Evolutionary conservation across 2,888 invertebrate genomes (phyloP), one percentile per base, ranked within the genome.

Genomic region (Eustalomyia histrio): DNA sequence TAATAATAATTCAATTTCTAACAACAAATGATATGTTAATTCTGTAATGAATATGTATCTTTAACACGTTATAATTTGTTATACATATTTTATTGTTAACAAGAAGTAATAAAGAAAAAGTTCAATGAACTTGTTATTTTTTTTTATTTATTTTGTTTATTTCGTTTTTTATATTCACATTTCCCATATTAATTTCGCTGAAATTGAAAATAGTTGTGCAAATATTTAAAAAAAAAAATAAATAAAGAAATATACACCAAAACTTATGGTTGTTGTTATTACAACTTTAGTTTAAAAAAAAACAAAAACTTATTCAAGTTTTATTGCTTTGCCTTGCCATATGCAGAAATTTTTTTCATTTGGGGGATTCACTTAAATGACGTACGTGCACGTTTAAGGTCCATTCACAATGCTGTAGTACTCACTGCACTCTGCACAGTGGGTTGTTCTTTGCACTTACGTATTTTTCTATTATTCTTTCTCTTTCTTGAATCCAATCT

Each of bases 101-200:
- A 58, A 58, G 33, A 14, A 33, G 17, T 17, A 35, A 35, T n/a
- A 60, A 35, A 39, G 14, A 5, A 39, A 39, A 14, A 60, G 60
- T 60, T 60, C 18, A 60, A 10, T 60, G 60, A 60, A 60, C 60
- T 60, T 60, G 29, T 60, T 60, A 14, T 9, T 33, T n/a, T 16
- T 35, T n/a, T 4, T 9, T n/a, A n/a, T 16, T 14, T 57, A 16
- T 12, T 29, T 29, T 29, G 7, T 29, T 14, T 35, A 10, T 35
- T 58, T 35, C 58, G 47, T 57, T 69, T 60, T 58, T 29, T 21
- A 21, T 12, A 14, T 71, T 24, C 52, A 53, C 39, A 67, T 74
- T 74, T 74, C 65, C 65, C 74, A 74, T 74, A 74, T 74, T 65
- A 74, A 74, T 74, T 74, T 74, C 74, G 52, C 52, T 74, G 58